These are phyloP conservation scores for Mesocricetus auratus DNA, from an alignment of 2,113 vertebrate species.

Conservation along the genomic window DNA sequence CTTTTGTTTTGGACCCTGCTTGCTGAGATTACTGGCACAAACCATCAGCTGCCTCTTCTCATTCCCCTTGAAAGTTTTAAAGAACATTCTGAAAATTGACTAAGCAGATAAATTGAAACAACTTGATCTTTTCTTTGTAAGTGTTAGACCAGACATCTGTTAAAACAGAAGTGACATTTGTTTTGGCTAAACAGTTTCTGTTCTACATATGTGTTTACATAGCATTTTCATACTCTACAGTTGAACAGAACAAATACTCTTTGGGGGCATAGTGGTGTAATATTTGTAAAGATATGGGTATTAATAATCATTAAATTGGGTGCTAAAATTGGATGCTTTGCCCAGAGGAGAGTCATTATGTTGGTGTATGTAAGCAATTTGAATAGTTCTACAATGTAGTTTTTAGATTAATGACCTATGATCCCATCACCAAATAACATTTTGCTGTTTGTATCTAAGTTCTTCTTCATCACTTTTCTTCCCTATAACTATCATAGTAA, in stretches of 20 bases:
- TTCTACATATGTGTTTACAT: conserved; percentile 75
- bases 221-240: conserved; percentile 74
- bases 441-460: conserved; percentile 49
- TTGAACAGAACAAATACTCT: conserved; percentile 58
- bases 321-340: conserved; percentile 41
- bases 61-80: conserved; percentile 63
- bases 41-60: neutral
- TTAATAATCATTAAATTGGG: conserved; percentile 34
- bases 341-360: neutral
- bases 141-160: conserved; percentile 77
- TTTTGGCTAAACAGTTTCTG: conserved; percentile 81
- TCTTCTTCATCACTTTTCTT: neutral
- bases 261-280: neutral
- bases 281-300: conserved; percentile 57
- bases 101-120: conserved; percentile 67
- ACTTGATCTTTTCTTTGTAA: conserved; percentile 77
- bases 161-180: conserved; percentile 81
- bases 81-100: conserved; percentile 52
- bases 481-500: neutral
- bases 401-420: conserved; percentile 30
- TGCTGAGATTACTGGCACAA: neutral
- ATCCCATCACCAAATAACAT: neutral
- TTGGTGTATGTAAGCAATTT: neutral
- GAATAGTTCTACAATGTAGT: neutral
- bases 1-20: neutral